Base-by-base conservation (phyloP, 2,113 vertebrate genomes). In the Psilopogon haemacephalus region DNA sequence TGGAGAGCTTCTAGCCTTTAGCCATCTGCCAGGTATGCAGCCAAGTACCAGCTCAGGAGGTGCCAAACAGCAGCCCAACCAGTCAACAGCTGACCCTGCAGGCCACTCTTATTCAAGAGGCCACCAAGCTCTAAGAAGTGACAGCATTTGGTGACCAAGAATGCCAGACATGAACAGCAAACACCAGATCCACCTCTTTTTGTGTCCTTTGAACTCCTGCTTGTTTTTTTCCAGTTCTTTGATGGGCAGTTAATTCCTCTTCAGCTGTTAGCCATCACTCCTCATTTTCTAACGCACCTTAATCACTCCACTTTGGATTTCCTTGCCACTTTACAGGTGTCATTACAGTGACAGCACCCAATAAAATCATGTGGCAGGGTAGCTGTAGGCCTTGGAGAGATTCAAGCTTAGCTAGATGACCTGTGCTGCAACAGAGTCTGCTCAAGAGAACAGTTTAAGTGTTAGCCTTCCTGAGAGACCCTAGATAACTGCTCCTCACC, bases 31-130 rank as follows among this genome's bases (percentile, higher is more conserved):
- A 28, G 6, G 30, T 1, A 19, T 35, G 15, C 28, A 20, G 12
- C 15, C 26, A 5, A 55, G 35, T 1, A 42, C 26, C 62, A 12
- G 6, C 27, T 2, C 0, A 1, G 1, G 1, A 23, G 0, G 2
- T 0, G 0, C 1, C 24, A 46, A 1, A 12, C 50, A 28, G 2
- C 35, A 33, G 2, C 5, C 20, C 28, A n/a, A n/a, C 6, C 5
- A 32, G 4, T 1, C 5, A 33, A 6, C 8, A 19, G 0, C 8
- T 0, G 0, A 0, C 3, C 30, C 24, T 21, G 7, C 7, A 38
- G 48, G 24, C 12, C 12, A 3, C 30, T 38, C 62, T 32, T 7
- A 3, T 8, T 23, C 7, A 10, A n/a, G n/a, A 56, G 21, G 5
- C 33, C 26, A 54, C 35, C 65, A 58, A 79, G 50, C 52, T 84